Conservation (phyloP, 1,140 invertebrate species). For the Dolichoris vasculosae region DNA sequence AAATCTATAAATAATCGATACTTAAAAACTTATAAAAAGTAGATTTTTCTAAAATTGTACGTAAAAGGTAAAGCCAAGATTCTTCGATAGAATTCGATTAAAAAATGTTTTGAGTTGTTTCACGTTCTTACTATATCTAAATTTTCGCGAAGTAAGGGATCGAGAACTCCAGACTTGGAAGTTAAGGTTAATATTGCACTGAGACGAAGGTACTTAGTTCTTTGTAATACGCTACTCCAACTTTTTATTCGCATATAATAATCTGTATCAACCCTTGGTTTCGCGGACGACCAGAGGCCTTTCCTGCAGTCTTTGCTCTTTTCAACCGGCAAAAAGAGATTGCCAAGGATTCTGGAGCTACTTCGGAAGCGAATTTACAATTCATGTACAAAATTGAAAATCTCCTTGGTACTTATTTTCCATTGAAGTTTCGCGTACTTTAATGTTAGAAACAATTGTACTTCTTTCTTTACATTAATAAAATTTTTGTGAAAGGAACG, state of each 20-base stretch:
- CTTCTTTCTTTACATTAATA: too few species aligned
- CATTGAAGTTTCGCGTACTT: background rate
- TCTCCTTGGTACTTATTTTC: background rate
- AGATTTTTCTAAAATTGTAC: too few species aligned
- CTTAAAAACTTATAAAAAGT: too few species aligned
- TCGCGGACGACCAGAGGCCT: background rate
- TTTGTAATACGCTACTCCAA: background rate
- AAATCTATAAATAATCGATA: too few species aligned
- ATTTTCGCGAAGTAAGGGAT: background rate
- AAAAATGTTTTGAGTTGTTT: too few species aligned
- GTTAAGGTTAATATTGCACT: constrained; percentile 29
- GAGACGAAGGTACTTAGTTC: background rate
- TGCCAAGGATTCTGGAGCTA: background rate
- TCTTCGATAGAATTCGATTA: too few species aligned
- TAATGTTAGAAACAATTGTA: too few species aligned
- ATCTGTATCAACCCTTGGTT: background rate
- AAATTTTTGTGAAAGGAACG: too few species aligned
- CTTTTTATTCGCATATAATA: constrained; percentile 29
- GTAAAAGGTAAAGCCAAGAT: too few species aligned
- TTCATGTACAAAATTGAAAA: constrained; percentile 17
- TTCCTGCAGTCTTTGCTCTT: constrained; percentile 15
- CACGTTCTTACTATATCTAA: background rate
- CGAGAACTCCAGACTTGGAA: background rate
- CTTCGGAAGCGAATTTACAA: background rate
- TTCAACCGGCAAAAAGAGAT: background rate